Evolutionary conservation across 2,888 invertebrate genomes (phyloP), one percentile per base, ranked within the genome.

Genomic region (Melieria picta): DNA sequence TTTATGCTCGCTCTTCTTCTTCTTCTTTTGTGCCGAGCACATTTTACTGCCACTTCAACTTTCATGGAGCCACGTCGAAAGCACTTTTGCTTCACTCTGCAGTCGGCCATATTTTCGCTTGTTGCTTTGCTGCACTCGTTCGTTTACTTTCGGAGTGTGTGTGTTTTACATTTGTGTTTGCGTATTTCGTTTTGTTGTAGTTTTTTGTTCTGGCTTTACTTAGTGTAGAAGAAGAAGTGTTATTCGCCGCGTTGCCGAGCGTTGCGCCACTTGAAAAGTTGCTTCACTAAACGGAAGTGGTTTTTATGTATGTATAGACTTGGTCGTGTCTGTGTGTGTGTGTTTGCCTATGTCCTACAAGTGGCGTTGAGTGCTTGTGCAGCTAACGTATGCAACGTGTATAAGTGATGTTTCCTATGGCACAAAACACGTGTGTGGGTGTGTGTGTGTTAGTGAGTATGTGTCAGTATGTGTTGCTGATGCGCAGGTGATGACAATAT

Each of bases 271-370:
- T 60, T 58, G 16, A 67, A 68, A 48, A 13, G 61, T 48, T 61
- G 43, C 50, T 46, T 75, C 77, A 80, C 79, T 79, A 77, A 79
- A 81, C 82, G 80, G 80, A 80, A 81, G 82, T 80, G 80, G 81
- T 82, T 82, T 80, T 80, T 79, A 82, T 81, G 82, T 80, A 81
- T 80, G 77, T 6, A 61, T 61, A 10, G 30, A 16, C 16, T 16
- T 16, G 16, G 30, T 30, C 30, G 30, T 30, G 30, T 30, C 2
- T 30, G 30, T 63, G 45, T 43, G n/a, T 16, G 52, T 52, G 52
- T 52, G 52, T 52, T 5, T 52, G 52, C 52, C 48, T 64, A 43
- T 48, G 43, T 47, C 6, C 13, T 47, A n/a, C 16, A 30, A 63
- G 48, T 64, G 55, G 68, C 67, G 71, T 66, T 46, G 69, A 50